Conservation (phyloP, 2,888 invertebrate genomes). For the Lampropteryx suffumata region DNA sequence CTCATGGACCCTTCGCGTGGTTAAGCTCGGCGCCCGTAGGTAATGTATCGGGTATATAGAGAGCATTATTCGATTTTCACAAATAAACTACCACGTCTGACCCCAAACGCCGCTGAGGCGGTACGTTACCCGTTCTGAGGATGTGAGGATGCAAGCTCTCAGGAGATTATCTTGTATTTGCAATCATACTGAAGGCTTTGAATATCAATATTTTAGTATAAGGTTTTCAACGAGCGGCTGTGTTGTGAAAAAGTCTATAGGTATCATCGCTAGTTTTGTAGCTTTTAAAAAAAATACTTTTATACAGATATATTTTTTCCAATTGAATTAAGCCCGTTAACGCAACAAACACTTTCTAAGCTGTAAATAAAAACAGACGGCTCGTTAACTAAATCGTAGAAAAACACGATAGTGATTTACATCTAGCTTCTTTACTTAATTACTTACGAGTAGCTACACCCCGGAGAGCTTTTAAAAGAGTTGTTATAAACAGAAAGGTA, state of each 20-base stretch:
- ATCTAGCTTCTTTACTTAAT: conserved; percentile 14
- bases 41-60: conserved; percentile 63
- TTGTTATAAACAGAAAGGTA: conserved; percentile 35
- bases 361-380: conserved; percentile 2
- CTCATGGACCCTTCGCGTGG: conserved; percentile 68
- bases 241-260: too few species aligned
- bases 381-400: conserved; percentile 10
- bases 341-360: not conserved
- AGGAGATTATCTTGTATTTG: conserved; percentile 19
- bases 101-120: conserved; percentile 15
- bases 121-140: conserved; percentile 4
- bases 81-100: conserved; percentile 48
- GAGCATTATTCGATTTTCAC: conserved; percentile 59
- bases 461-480: conserved; percentile 6
- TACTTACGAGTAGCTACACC: conserved; percentile 15
- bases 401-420: conserved; percentile 16
- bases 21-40: conserved; percentile 59
- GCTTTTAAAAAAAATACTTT: too few species aligned
- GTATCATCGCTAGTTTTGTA: too few species aligned
- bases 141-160: conserved; percentile 15
- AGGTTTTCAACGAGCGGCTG: not conserved
- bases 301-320: too few species aligned
- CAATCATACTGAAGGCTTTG: conserved; percentile 10
- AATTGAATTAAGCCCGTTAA: too few species aligned
- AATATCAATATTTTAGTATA: conserved; percentile 7